phyloP scores from a whole-genome alignment of 2,113 vertebrate species.

The Actenoides hombroni region DNA sequence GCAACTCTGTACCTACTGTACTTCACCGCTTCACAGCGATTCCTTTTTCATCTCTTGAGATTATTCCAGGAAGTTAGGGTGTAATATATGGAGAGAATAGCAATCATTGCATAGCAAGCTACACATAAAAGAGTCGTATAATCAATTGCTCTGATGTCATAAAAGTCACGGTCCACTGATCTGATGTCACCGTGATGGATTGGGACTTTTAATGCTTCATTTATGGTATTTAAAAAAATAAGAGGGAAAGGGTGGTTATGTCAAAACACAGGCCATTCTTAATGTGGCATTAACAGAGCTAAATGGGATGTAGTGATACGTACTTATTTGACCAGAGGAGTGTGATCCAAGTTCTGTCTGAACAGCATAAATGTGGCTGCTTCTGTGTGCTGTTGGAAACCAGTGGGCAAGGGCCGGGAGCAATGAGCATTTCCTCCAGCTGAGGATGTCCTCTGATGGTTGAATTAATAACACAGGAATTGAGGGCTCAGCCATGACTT shows the following conservation, averaged over 20 bases:
- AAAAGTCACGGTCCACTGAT: slow-evolving; percentile 62
- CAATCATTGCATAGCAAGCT: slow-evolving; percentile 24
- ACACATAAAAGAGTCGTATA: slow-evolving; percentile 55
- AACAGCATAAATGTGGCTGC: not conserved
- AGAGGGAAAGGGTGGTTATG: not conserved
- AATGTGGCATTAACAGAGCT: slow-evolving; percentile 39
- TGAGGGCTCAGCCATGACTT: not conserved
- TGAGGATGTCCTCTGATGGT: not conserved
- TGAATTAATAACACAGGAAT: slow-evolving; percentile 25
- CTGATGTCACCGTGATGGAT: slow-evolving; percentile 64
- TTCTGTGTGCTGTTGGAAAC: not conserved
- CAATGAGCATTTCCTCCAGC: not conserved
- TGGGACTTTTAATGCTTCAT: slow-evolving; percentile 48
- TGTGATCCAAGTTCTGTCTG: slow-evolving; percentile 13
- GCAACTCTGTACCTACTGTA: slow-evolving; percentile 32
- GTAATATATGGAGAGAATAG: slow-evolving; percentile 49
- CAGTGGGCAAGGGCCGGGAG: not conserved
- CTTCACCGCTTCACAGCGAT: not conserved
- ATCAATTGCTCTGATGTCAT: slow-evolving; percentile 68
- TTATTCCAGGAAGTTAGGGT: slow-evolving; percentile 31
- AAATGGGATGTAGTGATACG: slow-evolving; percentile 25
- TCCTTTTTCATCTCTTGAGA: slow-evolving; percentile 51
- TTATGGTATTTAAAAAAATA: not conserved
- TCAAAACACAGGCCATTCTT: slow-evolving; percentile 44
- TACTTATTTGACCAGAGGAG: not conserved